Evolutionary conservation across 2,113 vertebrate species (phyloP), one percentile per base, ranked within the genome.

Genomic region (Excalfactoria chinensis): DNA sequence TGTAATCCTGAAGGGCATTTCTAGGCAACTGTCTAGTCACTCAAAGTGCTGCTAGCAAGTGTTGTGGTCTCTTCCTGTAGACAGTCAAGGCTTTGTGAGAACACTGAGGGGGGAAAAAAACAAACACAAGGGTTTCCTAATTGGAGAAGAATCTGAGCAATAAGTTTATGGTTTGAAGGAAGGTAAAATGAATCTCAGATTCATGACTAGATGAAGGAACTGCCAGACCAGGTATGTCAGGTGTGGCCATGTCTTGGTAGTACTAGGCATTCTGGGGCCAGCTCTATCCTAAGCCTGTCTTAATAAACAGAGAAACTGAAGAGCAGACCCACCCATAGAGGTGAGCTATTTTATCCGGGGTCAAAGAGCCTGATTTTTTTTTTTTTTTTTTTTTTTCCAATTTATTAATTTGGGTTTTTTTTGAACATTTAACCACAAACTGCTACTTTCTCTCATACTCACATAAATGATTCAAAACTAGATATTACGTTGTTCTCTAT

Each of bases 81-180:
- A 88, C 85, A 91, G 82, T 72, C 48, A 64, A 41, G 40, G 14
- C 86, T 84, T 94, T 93, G 71, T 93, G 22, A 7, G 40, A 60
- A 70, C 72, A 15, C 41, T 37, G 59, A 71, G 16, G 16, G 43
- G 48, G 37, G 37, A 10, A 10, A 10, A 37, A 37, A 94, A 95
- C n/a, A 62, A 46, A 51, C 59, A 81, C 60, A 79, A 88, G 78
- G 32, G 4, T 73, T 84, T 93, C 56, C 66, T 78, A 13, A 40
- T 44, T 83, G 72, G n/a, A 83, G 41, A 76, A 77, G 80, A 96
- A 62, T 90, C 68, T 41, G 80, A 94, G 71, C 77, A 91, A 73
- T 90, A 70, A 91, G 3, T 91, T 94, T 81, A 87, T 94, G 95
- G 69, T 68, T 97, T 90, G 23, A 40, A 91, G 86, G 91, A 74